phyloP scores from a whole-genome alignment of 2,888 invertebrate species.

The Chrysolina haemoptera region DNA sequence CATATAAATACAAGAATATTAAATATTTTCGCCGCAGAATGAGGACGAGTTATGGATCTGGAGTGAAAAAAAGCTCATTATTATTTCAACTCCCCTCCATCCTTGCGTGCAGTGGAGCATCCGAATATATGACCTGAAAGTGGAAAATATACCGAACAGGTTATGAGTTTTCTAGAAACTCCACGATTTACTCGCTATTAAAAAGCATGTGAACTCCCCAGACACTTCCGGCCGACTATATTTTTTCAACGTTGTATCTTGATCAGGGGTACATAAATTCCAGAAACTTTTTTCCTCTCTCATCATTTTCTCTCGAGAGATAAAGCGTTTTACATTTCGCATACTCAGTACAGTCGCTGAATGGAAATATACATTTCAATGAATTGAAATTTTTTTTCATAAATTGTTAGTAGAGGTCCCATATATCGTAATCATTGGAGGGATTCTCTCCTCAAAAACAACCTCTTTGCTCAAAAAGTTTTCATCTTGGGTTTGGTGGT shows the following conservation, averaged over 20 bases:
- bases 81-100: conserved; percentile 1
- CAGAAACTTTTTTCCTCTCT: conserved; percentile 1
- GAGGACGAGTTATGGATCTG: not conserved
- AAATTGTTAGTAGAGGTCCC: too few relatives aligned
- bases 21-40: not conserved
- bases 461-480: too few relatives aligned
- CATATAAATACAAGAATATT: not conserved
- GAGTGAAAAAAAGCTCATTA: not conserved
- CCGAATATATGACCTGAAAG: not conserved
- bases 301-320: conserved; percentile 2
- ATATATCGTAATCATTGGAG: too few relatives aligned
- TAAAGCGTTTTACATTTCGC: not conserved
- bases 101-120: not conserved
- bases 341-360: too few relatives aligned
- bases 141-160: not conserved
- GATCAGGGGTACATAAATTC: conserved; percentile 17
- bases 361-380: too few relatives aligned
- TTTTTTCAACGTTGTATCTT: conserved; percentile 21
- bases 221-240: conserved; percentile 2
- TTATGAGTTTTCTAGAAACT: conserved; percentile 12
- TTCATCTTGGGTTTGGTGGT: too few relatives aligned
- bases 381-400: too few relatives aligned
- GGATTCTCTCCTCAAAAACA: too few relatives aligned
- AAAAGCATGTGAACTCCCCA: conserved; percentile 10
- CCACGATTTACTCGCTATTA: conserved; percentile 18